Conservation (phyloP, 2,888 invertebrate genomes). For the Malacosoma neustria region DNA sequence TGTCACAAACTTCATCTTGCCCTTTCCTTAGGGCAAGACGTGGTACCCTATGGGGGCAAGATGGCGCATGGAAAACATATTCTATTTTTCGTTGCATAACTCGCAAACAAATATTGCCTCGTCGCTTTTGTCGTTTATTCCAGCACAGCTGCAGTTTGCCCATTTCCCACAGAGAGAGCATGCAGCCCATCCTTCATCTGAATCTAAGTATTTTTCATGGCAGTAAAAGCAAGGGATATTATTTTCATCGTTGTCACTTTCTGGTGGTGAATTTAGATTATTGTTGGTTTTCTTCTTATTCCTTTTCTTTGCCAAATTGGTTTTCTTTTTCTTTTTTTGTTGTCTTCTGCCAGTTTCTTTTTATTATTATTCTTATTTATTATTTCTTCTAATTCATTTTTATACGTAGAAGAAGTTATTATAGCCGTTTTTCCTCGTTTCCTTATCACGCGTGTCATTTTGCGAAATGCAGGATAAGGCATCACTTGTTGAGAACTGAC, state of each 20-base stretch:
- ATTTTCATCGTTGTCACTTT: slow-evolving; percentile 5
- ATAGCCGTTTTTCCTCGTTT: slow-evolving; percentile 11
- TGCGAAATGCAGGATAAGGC: slow-evolving; percentile 8
- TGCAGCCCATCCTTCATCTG: slow-evolving; percentile 18
- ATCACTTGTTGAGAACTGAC: slow-evolving; percentile 8
- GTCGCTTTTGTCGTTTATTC: slow-evolving; percentile 18
- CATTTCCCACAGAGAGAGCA: slow-evolving; percentile 15
- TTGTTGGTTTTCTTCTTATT: slow-evolving; percentile 1
- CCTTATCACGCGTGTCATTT: slow-evolving; percentile 6
- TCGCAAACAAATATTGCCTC: slow-evolving; percentile 14
- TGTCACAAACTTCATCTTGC: background rate
- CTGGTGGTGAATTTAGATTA: slow-evolving; percentile 5
- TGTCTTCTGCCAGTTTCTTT: slow-evolving; percentile 3
- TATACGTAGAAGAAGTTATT: slow-evolving; percentile 9
- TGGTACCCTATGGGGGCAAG: slow-evolving; percentile 8
- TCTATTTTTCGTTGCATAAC: slow-evolving; percentile 4
- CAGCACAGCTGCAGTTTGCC: slow-evolving; percentile 18
- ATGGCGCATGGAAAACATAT: no score
- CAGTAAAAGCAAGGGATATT: slow-evolving; percentile 14
- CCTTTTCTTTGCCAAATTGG: no score
- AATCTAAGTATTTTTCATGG: slow-evolving; percentile 14
- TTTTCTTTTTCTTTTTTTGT: slow-evolving; percentile 4
- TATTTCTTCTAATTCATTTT: slow-evolving; percentile 5
- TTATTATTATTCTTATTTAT: no score
- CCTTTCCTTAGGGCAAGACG: background rate